Evolutionary conservation across 2,888 invertebrate genomes (phyloP).

Genomic region (Drosophila vallismaia): DNA sequence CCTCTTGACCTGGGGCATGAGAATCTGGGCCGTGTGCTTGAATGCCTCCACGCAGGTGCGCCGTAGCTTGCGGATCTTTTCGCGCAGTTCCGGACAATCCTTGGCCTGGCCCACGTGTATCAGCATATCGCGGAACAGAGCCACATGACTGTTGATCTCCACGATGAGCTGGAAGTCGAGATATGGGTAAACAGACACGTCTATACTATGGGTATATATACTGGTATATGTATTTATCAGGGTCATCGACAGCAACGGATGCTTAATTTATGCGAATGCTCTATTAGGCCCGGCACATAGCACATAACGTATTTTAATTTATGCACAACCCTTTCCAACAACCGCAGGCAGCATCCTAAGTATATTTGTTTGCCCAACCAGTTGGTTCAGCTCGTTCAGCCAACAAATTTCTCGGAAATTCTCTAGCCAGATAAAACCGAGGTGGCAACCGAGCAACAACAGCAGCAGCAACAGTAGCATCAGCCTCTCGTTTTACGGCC

Average conservation of each 20-base stretch:
- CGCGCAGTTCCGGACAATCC: slow-evolving; percentile 93
- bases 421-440: slow-evolving; percentile 37
- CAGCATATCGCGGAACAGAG: slow-evolving; percentile 93
- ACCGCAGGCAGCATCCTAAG: slow-evolving; percentile 25
- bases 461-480: background rate
- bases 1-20: slow-evolving; percentile 94
- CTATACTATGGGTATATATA: slow-evolving; percentile 2
- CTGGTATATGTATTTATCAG: slow-evolving; percentile 3
- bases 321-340: slow-evolving; percentile 52
- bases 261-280: slow-evolving; percentile 64
- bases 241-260: slow-evolving; percentile 35
- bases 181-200: slow-evolving; percentile 4
- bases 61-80: slow-evolving; percentile 92
- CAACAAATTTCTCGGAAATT: slow-evolving; percentile 39
- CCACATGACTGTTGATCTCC: slow-evolving; percentile 95
- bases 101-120: slow-evolving; percentile 94
- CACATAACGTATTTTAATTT: slow-evolving; percentile 66
- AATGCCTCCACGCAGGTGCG: slow-evolving; percentile 94
- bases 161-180: slow-evolving; percentile 90
- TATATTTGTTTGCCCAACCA: slow-evolving; percentile 33
- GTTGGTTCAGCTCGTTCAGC: slow-evolving; percentile 14
- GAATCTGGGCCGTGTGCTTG: slow-evolving; percentile 91
- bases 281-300: slow-evolving; percentile 59
- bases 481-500: slow-evolving; percentile 68
- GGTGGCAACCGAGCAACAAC: background rate